Conservation (phyloP, 2,888 invertebrate genomes). For the Conchocele bisecta region DNA sequence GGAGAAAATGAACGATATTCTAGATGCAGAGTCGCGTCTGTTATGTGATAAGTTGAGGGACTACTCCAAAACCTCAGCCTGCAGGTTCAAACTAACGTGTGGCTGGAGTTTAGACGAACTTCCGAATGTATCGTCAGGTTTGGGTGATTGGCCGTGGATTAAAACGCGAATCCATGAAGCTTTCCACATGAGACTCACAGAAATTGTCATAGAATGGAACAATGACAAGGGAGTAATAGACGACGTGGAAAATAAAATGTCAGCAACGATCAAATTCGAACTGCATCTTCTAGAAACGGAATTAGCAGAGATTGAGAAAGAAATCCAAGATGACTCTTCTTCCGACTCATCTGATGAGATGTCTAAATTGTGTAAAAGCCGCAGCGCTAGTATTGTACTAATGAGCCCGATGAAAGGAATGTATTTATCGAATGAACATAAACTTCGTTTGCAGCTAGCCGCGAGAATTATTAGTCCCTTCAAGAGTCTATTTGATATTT, state of each 20-base stretch:
- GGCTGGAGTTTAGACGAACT: constrained; percentile 52
- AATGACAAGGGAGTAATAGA: constrained; percentile 42
- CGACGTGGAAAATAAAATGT: constrained; percentile 46
- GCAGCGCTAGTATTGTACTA: no score
- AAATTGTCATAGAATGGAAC: constrained; percentile 57
- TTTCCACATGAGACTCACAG: constrained; percentile 48
- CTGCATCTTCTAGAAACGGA: constrained; percentile 63
- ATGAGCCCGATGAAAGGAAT: no score
- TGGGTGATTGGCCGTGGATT: constrained; percentile 53
- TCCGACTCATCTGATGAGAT: no score
- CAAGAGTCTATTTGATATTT: constrained; percentile 11
- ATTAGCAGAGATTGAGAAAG: constrained; percentile 56
- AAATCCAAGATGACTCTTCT: constrained; percentile 48
- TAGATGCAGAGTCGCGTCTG: constrained; percentile 39
- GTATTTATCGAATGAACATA: no score
- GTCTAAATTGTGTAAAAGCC: no score
- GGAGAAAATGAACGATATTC: constrained; percentile 27
- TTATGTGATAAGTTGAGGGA: constrained; percentile 31
- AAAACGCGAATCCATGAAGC: constrained; percentile 46
- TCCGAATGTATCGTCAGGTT: constrained; percentile 42
- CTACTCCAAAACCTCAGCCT: constrained; percentile 27
- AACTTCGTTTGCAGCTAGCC: constrained; percentile 44
- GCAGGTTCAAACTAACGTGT: constrained; percentile 35
- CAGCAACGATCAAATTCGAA: constrained; percentile 49
- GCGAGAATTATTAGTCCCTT: constrained; percentile 43